Evolutionary conservation across 2,888 invertebrate species (phyloP).

Genomic region (Phortica okadai): DNA sequence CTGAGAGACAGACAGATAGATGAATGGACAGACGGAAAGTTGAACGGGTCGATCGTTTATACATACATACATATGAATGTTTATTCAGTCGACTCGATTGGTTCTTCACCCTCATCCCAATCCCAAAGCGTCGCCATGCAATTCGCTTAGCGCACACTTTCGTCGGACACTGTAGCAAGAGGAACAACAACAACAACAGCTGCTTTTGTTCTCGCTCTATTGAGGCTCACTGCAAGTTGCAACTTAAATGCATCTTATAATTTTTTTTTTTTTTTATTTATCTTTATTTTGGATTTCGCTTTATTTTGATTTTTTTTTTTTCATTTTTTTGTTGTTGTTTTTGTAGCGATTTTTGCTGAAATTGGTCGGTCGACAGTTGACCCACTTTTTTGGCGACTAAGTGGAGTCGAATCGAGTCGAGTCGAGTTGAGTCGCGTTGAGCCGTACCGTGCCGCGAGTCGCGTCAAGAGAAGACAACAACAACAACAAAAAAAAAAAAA

Average conservation of each 20-base stretch:
- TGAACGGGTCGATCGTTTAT: no score
- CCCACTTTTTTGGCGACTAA: conserved; percentile 42
- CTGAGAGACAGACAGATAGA: conserved; percentile 32
- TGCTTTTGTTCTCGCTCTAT: conserved; percentile 13
- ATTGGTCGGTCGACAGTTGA: conserved; percentile 45
- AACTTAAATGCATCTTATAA: conserved; percentile 58
- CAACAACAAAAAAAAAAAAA: background rate
- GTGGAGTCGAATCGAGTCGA: background rate
- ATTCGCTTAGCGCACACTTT: no score
- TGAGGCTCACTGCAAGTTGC: conserved; percentile 43
- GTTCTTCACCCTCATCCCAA: no score
- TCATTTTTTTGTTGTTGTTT: conserved; percentile 41
- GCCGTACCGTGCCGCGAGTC: background rate
- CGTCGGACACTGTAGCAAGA: no score
- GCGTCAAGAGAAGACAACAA: background rate
- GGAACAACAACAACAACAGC: background rate
- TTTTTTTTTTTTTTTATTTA: conserved; percentile 40
- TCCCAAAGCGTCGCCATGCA: no score
- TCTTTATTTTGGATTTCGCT: conserved; percentile 44
- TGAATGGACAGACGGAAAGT: conserved; percentile 33
- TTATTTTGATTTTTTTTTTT: conserved; percentile 38
- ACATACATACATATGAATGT: no score
- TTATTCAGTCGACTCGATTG: no score
- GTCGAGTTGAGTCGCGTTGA: background rate
- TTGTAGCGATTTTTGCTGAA: conserved; percentile 41